A percentile compares a stretch with the other conserved stretches of the same genome.
These are phyloP conservation scores for Oligia fasciuncula DNA, from an alignment of 2,888 invertebrate genomes.

Conservation along the genomic window DNA sequence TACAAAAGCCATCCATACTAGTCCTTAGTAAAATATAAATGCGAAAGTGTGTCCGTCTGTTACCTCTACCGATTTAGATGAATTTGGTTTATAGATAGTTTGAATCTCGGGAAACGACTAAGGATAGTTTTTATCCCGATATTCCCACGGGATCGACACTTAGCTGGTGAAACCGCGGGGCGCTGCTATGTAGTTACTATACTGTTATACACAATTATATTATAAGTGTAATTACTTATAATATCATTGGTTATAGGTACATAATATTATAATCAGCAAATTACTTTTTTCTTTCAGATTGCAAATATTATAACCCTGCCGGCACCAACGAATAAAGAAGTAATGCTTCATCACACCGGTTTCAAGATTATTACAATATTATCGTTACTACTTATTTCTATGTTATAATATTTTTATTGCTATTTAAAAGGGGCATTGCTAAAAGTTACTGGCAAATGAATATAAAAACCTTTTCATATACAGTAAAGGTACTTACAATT, in stretches of 20 bases:
- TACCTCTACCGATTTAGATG: too few species aligned
- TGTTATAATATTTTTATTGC: neutral
- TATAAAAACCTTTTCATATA: neutral
- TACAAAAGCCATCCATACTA: neutral
- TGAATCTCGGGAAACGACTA: too few species aligned
- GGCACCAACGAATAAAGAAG: constrained; percentile 66
- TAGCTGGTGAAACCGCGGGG: too few species aligned
- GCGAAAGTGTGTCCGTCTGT: too few species aligned
- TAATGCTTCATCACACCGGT: constrained; percentile 42
- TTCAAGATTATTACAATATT: constrained; percentile 51
- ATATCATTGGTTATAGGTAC: too few species aligned
- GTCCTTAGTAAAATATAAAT: too few species aligned
- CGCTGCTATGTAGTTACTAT: too few species aligned
- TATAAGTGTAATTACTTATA: too few species aligned
- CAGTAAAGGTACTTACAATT: neutral
- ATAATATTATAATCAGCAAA: neutral
- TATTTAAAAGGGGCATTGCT: neutral
- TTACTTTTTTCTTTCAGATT: constrained; percentile 75
- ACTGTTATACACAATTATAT: too few species aligned
- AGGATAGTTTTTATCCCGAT: too few species aligned
- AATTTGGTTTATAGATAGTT: too few species aligned
- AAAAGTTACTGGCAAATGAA: neutral
- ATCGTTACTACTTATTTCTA: constrained; percentile 21
- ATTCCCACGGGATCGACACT: too few species aligned
- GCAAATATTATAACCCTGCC: constrained; percentile 81